Base-by-base conservation (phyloP, 2,113 vertebrate species). In the Varanus komodoensis region DNA sequence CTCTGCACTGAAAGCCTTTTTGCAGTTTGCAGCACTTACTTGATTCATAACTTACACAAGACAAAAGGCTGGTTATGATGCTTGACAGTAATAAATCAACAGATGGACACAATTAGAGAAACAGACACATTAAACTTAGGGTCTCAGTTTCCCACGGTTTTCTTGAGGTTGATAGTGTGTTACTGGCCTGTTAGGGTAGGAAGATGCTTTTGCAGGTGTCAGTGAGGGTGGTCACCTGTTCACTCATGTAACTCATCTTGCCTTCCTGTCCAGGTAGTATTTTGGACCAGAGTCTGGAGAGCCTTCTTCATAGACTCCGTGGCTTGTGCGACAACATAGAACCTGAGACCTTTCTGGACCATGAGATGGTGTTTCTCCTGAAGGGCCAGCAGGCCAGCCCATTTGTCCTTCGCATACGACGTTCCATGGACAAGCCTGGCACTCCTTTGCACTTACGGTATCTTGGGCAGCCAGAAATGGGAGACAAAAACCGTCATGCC, bases 291-390 rank as follows among this genome's bases (percentile, higher is more conserved):
- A 98, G 98, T 68, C 93, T 99, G 92, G 99, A 99, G 92, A 99
- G 99, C 93, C 97, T 99, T 1, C 95, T 98, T 87, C 99, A 99
- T 94, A 98, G 99, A 3, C 98, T 99, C 74, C 98, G 98, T 79
- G 99, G 99, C 77, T 96, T 99, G 9, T 99, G 99, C 85, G 99
- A 99, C 96, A 99, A 99, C 97, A 98, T 99, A 97, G 99, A 99
- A 93, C 98, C 99, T 0, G 98, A 99, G 96, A 98, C 97, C 4
- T 99, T 99, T 68, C 96, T 98, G 12, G 99, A 99, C 91, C 98
- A 99, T 34, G 99, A 99, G 95, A 97, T 99, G 97, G 99, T 99
- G 82, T 99, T 99, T 93, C 98, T 99, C 54, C 97, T 99, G 88
- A 99, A 99, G 96, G 98, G 99, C 89, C 99, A 99, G 94, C 99